Conservation (phyloP, 2,888 invertebrate species). For the Parascotia fuliginaria region DNA sequence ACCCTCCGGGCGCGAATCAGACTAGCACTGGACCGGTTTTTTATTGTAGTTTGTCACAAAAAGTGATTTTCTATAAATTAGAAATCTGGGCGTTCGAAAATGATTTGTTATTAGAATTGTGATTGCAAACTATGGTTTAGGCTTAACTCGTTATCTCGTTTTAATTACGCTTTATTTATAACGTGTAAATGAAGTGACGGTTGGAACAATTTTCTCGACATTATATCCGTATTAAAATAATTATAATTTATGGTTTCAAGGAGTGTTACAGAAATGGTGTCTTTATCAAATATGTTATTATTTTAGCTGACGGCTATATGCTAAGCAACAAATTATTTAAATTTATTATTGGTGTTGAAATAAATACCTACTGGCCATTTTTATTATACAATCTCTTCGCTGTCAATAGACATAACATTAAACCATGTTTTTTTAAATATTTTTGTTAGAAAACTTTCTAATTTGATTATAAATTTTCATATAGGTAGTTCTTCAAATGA, state of each 20-base stretch:
- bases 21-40: no score
- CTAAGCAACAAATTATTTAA: constrained; percentile 5
- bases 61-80: constrained; percentile 11
- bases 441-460: no score
- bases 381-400: not conserved
- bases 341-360: constrained; percentile 10
- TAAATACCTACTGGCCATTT: constrained; percentile 2
- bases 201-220: constrained; percentile 13
- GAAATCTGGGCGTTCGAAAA: constrained; percentile 14
- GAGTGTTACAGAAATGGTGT: constrained; percentile 9
- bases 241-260: constrained; percentile 9
- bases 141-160: no score
- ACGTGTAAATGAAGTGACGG: constrained; percentile 5
- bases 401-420: not conserved
- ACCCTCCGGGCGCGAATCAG: no score
- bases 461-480: no score
- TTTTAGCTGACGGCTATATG: constrained; percentile 11
- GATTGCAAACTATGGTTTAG: constrained; percentile 5
- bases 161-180: constrained; percentile 15
- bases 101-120: constrained; percentile 2
- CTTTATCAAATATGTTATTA: constrained; percentile 3
- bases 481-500: no score
- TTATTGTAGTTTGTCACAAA: constrained; percentile 13
- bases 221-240: constrained; percentile 6
- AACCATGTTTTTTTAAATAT: no score